phyloP scores from a whole-genome alignment of 2,113 vertebrate species.

The Phalacrocorax brasilianus region DNA sequence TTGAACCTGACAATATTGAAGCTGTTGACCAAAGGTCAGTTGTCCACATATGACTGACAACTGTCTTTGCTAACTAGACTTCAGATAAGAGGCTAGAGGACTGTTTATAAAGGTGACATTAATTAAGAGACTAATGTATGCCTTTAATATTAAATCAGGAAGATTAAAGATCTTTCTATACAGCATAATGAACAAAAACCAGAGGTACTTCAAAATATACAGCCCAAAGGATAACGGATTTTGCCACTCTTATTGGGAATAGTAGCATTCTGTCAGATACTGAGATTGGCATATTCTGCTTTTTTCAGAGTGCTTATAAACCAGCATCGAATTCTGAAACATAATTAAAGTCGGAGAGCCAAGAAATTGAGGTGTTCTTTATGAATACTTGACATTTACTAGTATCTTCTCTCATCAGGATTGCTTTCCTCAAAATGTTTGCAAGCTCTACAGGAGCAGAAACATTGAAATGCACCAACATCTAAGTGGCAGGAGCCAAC shows the following conservation, averaged over 20 bases:
- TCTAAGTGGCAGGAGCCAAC: not conserved
- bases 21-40: not conserved
- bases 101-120: not conserved
- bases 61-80: not conserved
- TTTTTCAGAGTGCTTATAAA: slow-evolving; percentile 10
- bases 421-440: slow-evolving; percentile 47
- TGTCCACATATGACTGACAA: not conserved
- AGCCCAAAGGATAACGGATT: not conserved
- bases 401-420: slow-evolving; percentile 11
- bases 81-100: not conserved
- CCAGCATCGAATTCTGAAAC: not conserved
- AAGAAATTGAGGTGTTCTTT: not conserved
- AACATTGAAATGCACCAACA: slow-evolving; percentile 11
- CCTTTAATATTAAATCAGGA: not conserved
- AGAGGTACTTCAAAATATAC: not conserved
- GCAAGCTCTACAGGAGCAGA: slow-evolving; percentile 27
- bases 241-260: not conserved
- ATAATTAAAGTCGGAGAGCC: slow-evolving; percentile 1
- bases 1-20: not conserved
- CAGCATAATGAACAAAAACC: not conserved
- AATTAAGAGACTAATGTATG: not conserved
- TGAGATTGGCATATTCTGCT: not conserved
- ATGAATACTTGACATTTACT: slow-evolving; percentile 50
- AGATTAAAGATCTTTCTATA: not conserved
- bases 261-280: not conserved